Base-by-base conservation (phyloP, 2,797 vertebrate genomes). In the Leucoraja ocellata region DNA sequence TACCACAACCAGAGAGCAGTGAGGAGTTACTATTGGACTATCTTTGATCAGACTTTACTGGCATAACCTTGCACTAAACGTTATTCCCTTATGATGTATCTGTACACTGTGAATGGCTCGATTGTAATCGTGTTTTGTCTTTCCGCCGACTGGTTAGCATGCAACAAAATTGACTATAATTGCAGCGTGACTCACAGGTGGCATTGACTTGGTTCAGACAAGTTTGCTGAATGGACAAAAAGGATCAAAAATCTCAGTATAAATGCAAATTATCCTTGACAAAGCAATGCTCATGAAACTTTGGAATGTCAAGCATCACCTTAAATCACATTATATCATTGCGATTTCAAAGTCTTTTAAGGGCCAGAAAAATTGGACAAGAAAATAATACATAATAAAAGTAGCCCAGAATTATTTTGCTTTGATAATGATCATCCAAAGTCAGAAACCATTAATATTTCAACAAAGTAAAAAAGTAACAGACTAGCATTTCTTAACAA, bases 401-500 rank as follows among this genome's bases (percentile, higher is more conserved):
- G n/a, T 88, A 32, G 8, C n/a, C 32, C 25, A 86, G 32, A 88
- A 88, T 16, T 5, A 88, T n/a, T 88, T 88, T 36, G 32, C 4
- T 61, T 83, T 61, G 4, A 86, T 86, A 4, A 63, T 63, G 28
- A 1, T 25, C 46, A 83, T 58, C 8, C 28, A 63, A 86, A 86
- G 28, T 61, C 11, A n/a, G 28, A 63, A 88, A 63, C 32, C 83
- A 88, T 63, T 88, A 61, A 86, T 88, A 65, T 83, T 84, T 88
- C 32, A 88, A 36, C 61, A 5, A 65, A 18, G 18, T 73, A 32
- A 23, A 73, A 73, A 73, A 73, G 71, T 23, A 73, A 73, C 2
- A 73, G 71, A 25, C 71, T 6, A 73, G 71, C 21, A 73, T 21
- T 73, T 21, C 71, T 73, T 68, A 68, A 68, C 23, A 23, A 73